A percentile compares a stretch with the other conserved stretches of the same genome.
Evolutionary conservation across 2,888 invertebrate species (phyloP).

Genomic region (Muscina levida): DNA sequence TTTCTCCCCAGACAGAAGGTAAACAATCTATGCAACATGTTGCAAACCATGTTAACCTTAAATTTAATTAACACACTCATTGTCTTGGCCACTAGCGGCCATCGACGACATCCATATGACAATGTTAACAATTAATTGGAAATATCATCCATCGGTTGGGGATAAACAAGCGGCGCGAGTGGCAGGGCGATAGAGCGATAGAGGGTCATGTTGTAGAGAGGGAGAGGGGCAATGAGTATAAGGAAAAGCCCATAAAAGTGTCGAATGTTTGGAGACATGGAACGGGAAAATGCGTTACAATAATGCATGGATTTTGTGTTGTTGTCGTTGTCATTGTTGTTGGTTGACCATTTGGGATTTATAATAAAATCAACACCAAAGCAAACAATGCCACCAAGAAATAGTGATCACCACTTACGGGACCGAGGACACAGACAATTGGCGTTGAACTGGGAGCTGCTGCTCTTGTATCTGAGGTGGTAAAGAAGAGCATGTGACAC

Average conservation of each 20-base stretch:
- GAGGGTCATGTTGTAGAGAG: not conserved
- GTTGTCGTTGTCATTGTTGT: not conserved
- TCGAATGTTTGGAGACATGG: slow-evolving; percentile 57
- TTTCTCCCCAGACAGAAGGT: slow-evolving; percentile 63
- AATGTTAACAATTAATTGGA: slow-evolving; percentile 62
- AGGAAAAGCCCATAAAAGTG: slow-evolving; percentile 60
- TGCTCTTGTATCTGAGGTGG: slow-evolving; percentile 49
- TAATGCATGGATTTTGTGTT: slow-evolving; percentile 35
- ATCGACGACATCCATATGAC: slow-evolving; percentile 38
- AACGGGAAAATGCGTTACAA: slow-evolving; percentile 33
- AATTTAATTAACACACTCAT: slow-evolving; percentile 59
- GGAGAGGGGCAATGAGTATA: not conserved
- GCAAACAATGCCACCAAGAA: slow-evolving; percentile 50
- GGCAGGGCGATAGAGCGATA: slow-evolving; percentile 11
- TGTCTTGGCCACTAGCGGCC: not conserved
- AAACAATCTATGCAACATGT: slow-evolving; percentile 52
- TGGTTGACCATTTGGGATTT: slow-evolving; percentile 63
- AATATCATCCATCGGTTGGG: slow-evolving; percentile 40
- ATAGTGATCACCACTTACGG: not conserved
- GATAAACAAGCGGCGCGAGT: not conserved
- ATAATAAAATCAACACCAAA: slow-evolving; percentile 42
- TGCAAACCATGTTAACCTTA: slow-evolving; percentile 55
- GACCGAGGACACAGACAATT: not conserved
- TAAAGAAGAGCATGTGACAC: slow-evolving; percentile 64
- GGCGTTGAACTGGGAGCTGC: not conserved